Percentiles rank a stretch among this genome's conserved stretches.
Evolutionary conservation across 2,797 vertebrate genomes (phyloP).

Genomic region (Tenualosa thibaudeaui): DNA sequence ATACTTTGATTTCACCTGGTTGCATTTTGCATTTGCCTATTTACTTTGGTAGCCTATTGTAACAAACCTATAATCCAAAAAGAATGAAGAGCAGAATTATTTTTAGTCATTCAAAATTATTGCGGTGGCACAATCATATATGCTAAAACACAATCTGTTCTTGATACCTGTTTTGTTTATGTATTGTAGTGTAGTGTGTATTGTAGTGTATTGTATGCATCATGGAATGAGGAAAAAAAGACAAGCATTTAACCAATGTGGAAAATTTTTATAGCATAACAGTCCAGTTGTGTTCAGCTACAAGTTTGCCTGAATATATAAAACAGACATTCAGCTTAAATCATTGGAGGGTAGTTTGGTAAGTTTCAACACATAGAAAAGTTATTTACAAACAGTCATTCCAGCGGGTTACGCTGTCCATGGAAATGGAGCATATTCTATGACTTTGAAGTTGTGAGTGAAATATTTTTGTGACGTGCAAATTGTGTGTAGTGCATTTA

Average conservation of each 20-base stretch:
- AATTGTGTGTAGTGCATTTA: slow-evolving; percentile 26
- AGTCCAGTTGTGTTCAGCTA: slow-evolving; percentile 75
- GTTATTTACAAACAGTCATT: slow-evolving; percentile 67
- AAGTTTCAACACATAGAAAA: slow-evolving; percentile 55
- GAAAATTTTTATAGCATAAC: slow-evolving; percentile 67
- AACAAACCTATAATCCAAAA: too few relatives aligned
- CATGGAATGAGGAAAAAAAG: not conserved
- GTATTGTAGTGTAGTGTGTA: too few relatives aligned
- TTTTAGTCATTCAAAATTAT: too few relatives aligned
- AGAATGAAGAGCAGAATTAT: too few relatives aligned
- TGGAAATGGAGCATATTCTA: not conserved
- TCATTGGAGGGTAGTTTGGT: slow-evolving; percentile 55
- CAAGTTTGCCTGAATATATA: slow-evolving; percentile 64
- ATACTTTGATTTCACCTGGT: too few relatives aligned
- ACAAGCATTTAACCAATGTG: slow-evolving; percentile 22
- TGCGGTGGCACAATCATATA: too few relatives aligned
- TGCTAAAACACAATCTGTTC: too few relatives aligned
- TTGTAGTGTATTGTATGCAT: too few relatives aligned
- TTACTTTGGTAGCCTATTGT: too few relatives aligned
- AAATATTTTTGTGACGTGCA: slow-evolving; percentile 22
- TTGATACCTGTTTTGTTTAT: too few relatives aligned
- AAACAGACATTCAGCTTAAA: slow-evolving; percentile 63
- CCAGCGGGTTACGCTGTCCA: not conserved
- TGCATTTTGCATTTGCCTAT: too few relatives aligned
- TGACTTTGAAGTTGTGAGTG: not conserved